Conservation (phyloP, 2,888 invertebrate species). For the Drosophila subsilvestris region DNA sequence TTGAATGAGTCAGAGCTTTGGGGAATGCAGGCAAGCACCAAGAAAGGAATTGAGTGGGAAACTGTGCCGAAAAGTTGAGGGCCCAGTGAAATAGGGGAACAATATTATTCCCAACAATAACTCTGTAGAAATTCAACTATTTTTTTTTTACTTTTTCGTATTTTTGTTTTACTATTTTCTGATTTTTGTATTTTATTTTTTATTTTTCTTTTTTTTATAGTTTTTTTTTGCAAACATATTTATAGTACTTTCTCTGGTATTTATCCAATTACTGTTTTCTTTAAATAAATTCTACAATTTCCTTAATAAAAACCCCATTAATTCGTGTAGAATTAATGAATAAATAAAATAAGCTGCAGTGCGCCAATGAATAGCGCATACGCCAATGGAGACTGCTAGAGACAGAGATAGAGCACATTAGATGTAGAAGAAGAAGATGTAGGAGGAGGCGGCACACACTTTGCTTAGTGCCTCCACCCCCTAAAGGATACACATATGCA, state of each 20-base stretch:
- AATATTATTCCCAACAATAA: too few species aligned
- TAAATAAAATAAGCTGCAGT: slow-evolving; percentile 49
- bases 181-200: not conserved
- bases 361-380: slow-evolving; percentile 66
- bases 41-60: not conserved
- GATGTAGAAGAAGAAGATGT: not conserved
- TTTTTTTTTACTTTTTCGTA: too few species aligned
- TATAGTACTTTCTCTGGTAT: not conserved
- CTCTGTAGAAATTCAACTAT: too few species aligned
- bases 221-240: too few species aligned
- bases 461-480: slow-evolving; percentile 26
- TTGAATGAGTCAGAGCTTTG: not conserved
- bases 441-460: not conserved
- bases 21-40: too few species aligned
- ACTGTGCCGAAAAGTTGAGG: too few species aligned
- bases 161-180: too few species aligned
- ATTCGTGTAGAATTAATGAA: slow-evolving; percentile 22
- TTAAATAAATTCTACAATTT: not conserved
- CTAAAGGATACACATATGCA: slow-evolving; percentile 46
- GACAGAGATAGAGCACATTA: slow-evolving; percentile 8
- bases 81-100: not conserved
- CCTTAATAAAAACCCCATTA: not conserved
- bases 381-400: slow-evolving; percentile 46
- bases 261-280: not conserved
- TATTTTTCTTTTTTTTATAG: not conserved